Evolutionary conservation across 1,140 invertebrate species (phyloP).

Genomic region (Pogonognathellus flavescens): DNA sequence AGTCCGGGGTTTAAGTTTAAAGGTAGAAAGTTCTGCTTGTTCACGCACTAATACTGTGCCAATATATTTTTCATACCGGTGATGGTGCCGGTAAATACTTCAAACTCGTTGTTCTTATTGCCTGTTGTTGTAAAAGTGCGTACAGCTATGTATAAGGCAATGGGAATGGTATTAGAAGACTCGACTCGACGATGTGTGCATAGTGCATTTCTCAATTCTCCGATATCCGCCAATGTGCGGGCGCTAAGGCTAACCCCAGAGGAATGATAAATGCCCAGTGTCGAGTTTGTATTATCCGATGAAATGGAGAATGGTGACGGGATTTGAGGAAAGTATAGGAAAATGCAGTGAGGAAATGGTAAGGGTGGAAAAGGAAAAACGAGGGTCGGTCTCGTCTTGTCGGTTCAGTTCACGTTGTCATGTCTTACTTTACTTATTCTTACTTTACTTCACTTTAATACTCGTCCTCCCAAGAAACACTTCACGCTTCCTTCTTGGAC

Average conservation of each 20-base stretch:
- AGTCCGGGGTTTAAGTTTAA: not conserved
- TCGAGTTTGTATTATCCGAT: slow-evolving; percentile 44
- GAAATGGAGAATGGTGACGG: slow-evolving; percentile 45
- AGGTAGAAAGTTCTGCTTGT: not conserved
- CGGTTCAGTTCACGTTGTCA: slow-evolving; percentile 40
- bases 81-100: not conserved
- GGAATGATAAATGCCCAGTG: slow-evolving; percentile 44
- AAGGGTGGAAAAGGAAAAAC: slow-evolving; percentile 37
- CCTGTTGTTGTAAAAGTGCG: not conserved
- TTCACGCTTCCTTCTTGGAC: not conserved
- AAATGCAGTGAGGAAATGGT: slow-evolving; percentile 10
- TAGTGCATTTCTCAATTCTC: slow-evolving; percentile 39
- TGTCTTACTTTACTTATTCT: slow-evolving; percentile 28
- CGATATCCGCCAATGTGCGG: slow-evolving; percentile 2
- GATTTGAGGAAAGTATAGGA: slow-evolving; percentile 27
- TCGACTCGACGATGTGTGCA: not conserved
- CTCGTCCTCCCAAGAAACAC: not conserved
- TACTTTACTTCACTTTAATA: not conserved
- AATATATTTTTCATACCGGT: not conserved
- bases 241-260: slow-evolving; percentile 23
- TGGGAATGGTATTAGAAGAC: too few species aligned
- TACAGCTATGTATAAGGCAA: too few species aligned
- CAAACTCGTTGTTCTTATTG: not conserved
- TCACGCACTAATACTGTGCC: too few species aligned
- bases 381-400: slow-evolving; percentile 26